Base-by-base conservation (phyloP, 35 echinoderm and acorn worm genomes). In the Eucidaris tribuloides region DNA sequence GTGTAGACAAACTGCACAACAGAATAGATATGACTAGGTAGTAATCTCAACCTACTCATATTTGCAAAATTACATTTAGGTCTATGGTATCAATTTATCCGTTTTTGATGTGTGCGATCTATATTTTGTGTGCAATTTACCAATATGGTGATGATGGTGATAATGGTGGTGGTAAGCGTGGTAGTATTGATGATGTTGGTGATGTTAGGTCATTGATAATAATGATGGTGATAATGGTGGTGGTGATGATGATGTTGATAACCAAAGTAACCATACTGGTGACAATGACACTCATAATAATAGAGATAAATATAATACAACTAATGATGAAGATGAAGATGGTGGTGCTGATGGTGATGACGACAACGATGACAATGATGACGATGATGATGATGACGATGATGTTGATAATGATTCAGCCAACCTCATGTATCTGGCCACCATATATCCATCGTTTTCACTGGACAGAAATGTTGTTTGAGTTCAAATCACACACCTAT, bases 331-430 rank as follows among this genome's bases (percentile, higher is more conserved):
- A 19, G 62, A 65, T 65, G 28, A 65, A 13, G 28, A 17, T 65
- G 62, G 27, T 65, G 62, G 27, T 65, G 28, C 7, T 65, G 62
- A 65, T 65, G 62, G 27, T 65, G 62, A 65, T 65, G 62, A 65
- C 27, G 62, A 65, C 27, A 25, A 65, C 29, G 13, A 17, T 65
- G 62, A 29, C 29, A 9, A 29, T 65, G 62, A 29, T 65, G 62
- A 30, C 28, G 15, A 29, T 19, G 29, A 65, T 65, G 62, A 65
- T 65, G 62, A 65, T 30, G 29, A 9, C 7, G 62, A 13, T 65
- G 29, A 19, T 17, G 13, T 9, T 65, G 62, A 29, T 30, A 65
- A 65, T 65, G 28, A 65, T n/a, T n/a, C n/a, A n/a, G n/a, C n/a
- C n/a, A n/a, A n/a, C n/a, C n/a, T n/a, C n/a, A n/a, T n/a, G n/a